Evolutionary conservation across 2,888 invertebrate species (phyloP).

Genomic region (Chymomyza procnemis): DNA sequence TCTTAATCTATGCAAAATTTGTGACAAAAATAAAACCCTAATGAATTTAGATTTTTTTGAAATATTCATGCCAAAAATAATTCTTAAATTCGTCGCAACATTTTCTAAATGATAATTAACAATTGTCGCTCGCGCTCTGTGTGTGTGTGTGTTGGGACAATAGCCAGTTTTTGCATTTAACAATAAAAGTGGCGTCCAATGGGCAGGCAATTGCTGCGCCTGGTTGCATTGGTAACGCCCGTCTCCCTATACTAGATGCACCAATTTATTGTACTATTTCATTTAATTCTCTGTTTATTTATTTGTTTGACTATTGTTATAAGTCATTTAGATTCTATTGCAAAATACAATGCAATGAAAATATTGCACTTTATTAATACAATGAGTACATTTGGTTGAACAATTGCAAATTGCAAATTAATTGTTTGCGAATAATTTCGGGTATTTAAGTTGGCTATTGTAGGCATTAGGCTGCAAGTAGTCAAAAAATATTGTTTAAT

Average conservation of each 20-base stretch:
- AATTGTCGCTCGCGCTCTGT: no score
- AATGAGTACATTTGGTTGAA: no score
- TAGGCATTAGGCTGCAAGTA: no score
- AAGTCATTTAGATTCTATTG: no score
- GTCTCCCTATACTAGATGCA: background rate
- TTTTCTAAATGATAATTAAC: slow-evolving; percentile 29
- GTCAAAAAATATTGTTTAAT: no score
- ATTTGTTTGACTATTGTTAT: no score
- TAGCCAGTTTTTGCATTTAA: background rate
- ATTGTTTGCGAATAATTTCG: no score
- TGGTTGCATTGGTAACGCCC: background rate
- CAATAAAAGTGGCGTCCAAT: background rate
- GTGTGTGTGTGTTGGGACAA: background rate
- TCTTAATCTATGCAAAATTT: slow-evolving; percentile 30
- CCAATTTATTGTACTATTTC: background rate
- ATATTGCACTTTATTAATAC: no score
- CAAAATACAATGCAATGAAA: no score
- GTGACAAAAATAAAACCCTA: slow-evolving; percentile 57
- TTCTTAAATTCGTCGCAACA: slow-evolving; percentile 45
- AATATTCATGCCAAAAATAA: slow-evolving; percentile 58
- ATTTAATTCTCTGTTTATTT: background rate
- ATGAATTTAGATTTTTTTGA: slow-evolving; percentile 44
- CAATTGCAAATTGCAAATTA: no score
- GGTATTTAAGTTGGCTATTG: no score
- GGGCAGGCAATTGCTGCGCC: background rate